Evolutionary conservation across 2,888 invertebrate genomes (phyloP), one percentile per base, ranked within the genome.

Genomic region (Lasioglossum vierecki): DNA sequence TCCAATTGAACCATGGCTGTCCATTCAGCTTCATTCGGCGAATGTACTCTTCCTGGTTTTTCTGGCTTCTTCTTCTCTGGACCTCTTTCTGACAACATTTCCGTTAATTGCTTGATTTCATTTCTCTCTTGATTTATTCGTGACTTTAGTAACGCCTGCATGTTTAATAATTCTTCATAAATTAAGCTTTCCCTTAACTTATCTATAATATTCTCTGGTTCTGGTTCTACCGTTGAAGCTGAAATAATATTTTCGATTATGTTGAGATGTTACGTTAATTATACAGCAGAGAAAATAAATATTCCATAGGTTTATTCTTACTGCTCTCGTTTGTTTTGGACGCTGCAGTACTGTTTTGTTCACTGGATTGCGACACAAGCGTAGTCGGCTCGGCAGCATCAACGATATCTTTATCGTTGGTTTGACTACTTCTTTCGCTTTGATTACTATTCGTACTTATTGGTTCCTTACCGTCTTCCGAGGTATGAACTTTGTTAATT

Each of bases 51-150:
- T 74, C 89, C 94, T 46, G 89, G 90, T 70, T 70, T 41, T 41
- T 41, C 70, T 44, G 90, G 89, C 74, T 91, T 92, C 30, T 92
- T 92, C 49, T 92, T 93, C 18, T 91, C 90, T 15, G 84, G 86
- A 53, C 92, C 92, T 18, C 88, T 91, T 80, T 94, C 93, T 1
- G 89, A 84, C 39, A 95, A 83, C 84, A 92, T 91, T 68, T 94
- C 93, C 68, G 87, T 96, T 26, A 97, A 95, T 87, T 96, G 96
- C 41, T 97, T 96, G 22, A 98, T 97, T 95, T 98, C 97, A 66
- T 96, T 96, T 90, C 96, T 97, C 95, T 98, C 98, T 0, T 96
- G 96, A 92, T 97, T 96, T 79, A 98, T 97, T 92, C 97, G 96
- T 1, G 96, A 96, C 92, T 97, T 96, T 18, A 98, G 94, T 73